Percentiles rank a stretch among this genome's conserved stretches.
These are phyloP conservation scores for Novumbra hubbsi DNA, from an alignment of 2,797 vertebrate species.

Conservation along the genomic window DNA sequence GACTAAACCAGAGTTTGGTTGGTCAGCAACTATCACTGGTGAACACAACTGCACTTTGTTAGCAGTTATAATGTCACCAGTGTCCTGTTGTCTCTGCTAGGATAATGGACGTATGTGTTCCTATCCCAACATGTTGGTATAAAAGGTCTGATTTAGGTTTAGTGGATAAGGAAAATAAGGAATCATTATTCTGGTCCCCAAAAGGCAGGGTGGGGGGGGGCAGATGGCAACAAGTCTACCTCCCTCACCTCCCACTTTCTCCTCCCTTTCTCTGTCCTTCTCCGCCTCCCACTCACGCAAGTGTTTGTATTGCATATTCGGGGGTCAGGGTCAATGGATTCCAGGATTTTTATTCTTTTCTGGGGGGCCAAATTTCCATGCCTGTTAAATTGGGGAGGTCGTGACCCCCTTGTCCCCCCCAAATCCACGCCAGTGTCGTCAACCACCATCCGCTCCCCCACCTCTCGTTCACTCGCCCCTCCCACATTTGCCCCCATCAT, in stretches of 20 bases:
- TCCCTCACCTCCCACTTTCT: not conserved
- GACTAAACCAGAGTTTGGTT: constrained; percentile 39
- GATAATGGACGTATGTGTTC: not conserved
- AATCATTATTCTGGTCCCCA: constrained; percentile 6
- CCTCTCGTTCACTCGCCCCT: not conserved
- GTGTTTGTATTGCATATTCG: no score
- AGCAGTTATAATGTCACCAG: constrained; percentile 47
- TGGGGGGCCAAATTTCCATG: no score
- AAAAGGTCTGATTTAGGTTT: no score
- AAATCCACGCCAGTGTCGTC: no score
- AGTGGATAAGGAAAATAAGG: not conserved
- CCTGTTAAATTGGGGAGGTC: no score
- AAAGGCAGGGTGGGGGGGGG: no score
- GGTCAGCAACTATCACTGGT: constrained; percentile 56
- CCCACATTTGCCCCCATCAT: constrained; percentile 7
- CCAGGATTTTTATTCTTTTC: no score
- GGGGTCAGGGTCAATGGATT: no score
- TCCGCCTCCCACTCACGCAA: not conserved
- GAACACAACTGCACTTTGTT: constrained; percentile 50
- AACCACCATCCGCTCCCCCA: constrained; percentile 17
- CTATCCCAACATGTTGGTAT: not conserved
- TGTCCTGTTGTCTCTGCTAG: constrained; percentile 30
- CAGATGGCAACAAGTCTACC: not conserved
- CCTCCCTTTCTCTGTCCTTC: constrained; percentile 21
- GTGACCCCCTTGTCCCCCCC: no score